Evolutionary conservation across 2,888 invertebrate genomes (phyloP).

Genomic region (Ceramica pisi): DNA sequence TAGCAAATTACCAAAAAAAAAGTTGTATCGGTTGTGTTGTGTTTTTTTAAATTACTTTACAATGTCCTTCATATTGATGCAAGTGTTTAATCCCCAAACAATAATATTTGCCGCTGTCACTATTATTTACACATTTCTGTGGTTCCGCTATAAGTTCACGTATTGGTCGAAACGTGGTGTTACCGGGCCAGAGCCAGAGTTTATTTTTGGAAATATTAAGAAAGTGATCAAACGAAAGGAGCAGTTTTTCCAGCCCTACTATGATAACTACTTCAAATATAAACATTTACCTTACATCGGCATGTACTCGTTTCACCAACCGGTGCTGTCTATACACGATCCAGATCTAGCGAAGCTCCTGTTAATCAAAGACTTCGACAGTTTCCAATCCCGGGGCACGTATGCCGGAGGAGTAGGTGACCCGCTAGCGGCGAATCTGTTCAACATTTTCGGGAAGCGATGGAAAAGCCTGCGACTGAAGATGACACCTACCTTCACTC

Average conservation of each 20-base stretch:
- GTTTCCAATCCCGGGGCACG: constrained; percentile 92
- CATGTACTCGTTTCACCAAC: constrained; percentile 91
- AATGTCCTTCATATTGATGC: constrained; percentile 63
- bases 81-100: constrained; percentile 66
- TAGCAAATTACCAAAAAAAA: neutral
- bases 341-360: constrained; percentile 91
- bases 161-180: constrained; percentile 92
- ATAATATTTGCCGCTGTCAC: constrained; percentile 68
- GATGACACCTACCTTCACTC: constrained; percentile 92
- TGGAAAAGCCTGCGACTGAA: constrained; percentile 92
- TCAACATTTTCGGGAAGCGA: constrained; percentile 89
- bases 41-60: constrained; percentile 13
- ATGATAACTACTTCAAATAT: constrained; percentile 90
- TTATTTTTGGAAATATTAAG: constrained; percentile 92
- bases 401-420: constrained; percentile 91
- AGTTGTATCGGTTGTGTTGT: constrained; percentile 24
- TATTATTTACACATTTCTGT: constrained; percentile 72
- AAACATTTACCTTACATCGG: constrained; percentile 90
- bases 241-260: constrained; percentile 92
- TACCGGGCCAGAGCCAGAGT: constrained; percentile 88
- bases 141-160: constrained; percentile 85
- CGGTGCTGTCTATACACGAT: constrained; percentile 92
- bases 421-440: constrained; percentile 91
- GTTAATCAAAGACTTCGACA: constrained; percentile 91
- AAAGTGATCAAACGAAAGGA: constrained; percentile 89